phyloP scores from a whole-genome alignment of 2,113 vertebrate species.

The Ailuropoda melanoleuca region DNA sequence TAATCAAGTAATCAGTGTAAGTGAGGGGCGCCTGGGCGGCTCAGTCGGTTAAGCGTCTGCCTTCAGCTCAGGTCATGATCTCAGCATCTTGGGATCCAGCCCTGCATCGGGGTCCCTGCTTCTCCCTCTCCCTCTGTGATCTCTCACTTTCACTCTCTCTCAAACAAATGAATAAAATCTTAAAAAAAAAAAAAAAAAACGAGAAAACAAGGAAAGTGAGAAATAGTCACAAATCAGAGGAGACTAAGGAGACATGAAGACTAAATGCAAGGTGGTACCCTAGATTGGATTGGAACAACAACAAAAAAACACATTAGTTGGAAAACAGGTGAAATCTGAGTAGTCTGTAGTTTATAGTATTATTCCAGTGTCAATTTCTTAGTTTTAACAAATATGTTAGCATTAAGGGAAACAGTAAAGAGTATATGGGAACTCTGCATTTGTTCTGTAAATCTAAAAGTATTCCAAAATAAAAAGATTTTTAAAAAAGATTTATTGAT shows the following conservation, averaged over 20 bases:
- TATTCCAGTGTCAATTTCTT: background rate
- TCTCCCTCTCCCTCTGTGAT: background rate
- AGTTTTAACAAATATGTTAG: background rate
- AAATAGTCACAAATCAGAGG: constrained; percentile 1
- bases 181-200: background rate
- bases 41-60: background rate
- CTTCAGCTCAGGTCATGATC: background rate
- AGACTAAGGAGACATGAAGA: background rate
- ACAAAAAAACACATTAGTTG: background rate
- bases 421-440: background rate
- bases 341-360: background rate
- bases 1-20: background rate
- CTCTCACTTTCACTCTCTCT: background rate
- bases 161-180: background rate
- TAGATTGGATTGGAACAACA: background rate
- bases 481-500: background rate
- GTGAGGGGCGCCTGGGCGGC: background rate
- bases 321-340: background rate
- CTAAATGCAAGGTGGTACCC: background rate
- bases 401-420: background rate
- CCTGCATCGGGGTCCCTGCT: background rate
- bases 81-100: background rate
- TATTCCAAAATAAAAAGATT: background rate
- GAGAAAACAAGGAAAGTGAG: constrained; percentile 11
- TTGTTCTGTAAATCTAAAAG: constrained; percentile 46